Evolutionary conservation across 2,888 invertebrate genomes (phyloP), one percentile per base, ranked within the genome.

Genomic region (Hipparchia sbordonii): DNA sequence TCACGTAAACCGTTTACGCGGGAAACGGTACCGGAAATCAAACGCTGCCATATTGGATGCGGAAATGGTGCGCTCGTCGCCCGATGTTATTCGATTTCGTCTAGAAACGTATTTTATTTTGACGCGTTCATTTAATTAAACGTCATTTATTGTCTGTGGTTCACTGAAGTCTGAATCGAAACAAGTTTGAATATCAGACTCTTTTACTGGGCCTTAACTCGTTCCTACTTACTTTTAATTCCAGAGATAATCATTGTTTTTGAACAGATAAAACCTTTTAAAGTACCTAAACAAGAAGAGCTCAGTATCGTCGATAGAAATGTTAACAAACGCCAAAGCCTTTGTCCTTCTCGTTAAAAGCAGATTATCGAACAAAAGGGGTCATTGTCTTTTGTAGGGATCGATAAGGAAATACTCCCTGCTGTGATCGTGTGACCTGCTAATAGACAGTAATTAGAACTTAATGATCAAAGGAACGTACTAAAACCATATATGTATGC

Each of bases 41-140:
- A 92, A 87, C 83, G 87, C 88, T 79, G 91, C 92, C 91, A 89
- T 92, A 90, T 92, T 92, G 89, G 86, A 90, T 87, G 82, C 90
- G 93, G 93, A 93, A 92, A 93, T 92, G 88, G 85, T 79, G 81
- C 82, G 81, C 81, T 81, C 80, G 82, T 79, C 82, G 81, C 78
- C 78, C 79, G 75, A 72, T 73, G 78, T 82, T 80, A 83, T 81
- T 83, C 76, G 81, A 80, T 81, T 80, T 79, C 72, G 78, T 76
- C 72, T 76, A 75, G 73, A 74, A 79, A 77, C 75, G 75, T 76
- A 76, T 79, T 77, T 74, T 76, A 72, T 76, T 76, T 75, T 72
- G 75, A 73, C 70, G 71, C 68, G 62, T 70, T 70, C 72, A 77
- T 77, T 78, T 73, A 78, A 76, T 78, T 78, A 77, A 73, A 76